Evolutionary conservation across 2,888 invertebrate species (phyloP).

Genomic region (Aleiodes leptofemur): DNA sequence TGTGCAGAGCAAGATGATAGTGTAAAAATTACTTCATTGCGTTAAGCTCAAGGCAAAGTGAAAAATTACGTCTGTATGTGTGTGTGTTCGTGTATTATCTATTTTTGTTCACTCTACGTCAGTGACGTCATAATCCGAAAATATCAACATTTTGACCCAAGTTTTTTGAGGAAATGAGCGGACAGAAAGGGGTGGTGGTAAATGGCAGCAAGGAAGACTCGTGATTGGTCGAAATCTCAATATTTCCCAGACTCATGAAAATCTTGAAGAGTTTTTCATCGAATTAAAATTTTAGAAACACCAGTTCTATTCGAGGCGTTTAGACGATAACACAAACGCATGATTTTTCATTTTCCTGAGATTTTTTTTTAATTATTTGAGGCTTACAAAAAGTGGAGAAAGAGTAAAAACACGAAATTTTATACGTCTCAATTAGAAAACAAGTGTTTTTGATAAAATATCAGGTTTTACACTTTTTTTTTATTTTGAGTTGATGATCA

Average conservation of each 20-base stretch:
- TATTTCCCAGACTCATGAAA: constrained; percentile 64
- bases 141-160: constrained; percentile 67
- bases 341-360: background rate
- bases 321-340: too few species aligned
- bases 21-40: constrained; percentile 11
- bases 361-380: background rate
- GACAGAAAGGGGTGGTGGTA: constrained; percentile 55
- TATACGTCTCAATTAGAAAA: background rate
- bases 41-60: too few species aligned
- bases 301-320: too few species aligned
- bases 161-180: constrained; percentile 48
- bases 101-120: constrained; percentile 68
- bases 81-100: constrained; percentile 62
- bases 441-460: background rate
- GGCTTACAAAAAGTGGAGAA: background rate
- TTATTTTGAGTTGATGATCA: background rate
- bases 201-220: constrained; percentile 59
- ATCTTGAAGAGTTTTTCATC: constrained; percentile 50
- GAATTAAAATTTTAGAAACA: constrained; percentile 18
- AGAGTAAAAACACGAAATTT: background rate
- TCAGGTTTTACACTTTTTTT: background rate
- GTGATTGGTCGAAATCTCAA: constrained; percentile 66
- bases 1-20: background rate
- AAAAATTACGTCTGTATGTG: too few species aligned
- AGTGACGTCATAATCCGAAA: constrained; percentile 73